Evolutionary conservation across 2,888 invertebrate species (phyloP), one percentile per base, ranked within the genome.

Genomic region (Labia minor): DNA sequence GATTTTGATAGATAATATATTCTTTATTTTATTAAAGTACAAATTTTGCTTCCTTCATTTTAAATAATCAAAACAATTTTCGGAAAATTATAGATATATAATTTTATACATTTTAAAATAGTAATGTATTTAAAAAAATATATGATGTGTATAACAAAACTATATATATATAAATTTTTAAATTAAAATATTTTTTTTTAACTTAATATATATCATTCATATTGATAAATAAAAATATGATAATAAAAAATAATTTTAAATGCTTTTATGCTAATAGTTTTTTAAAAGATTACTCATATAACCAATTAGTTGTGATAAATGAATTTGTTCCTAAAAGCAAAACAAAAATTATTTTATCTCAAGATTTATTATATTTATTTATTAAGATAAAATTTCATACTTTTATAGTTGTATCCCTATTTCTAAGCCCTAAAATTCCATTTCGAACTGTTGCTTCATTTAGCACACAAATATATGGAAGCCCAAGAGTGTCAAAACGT

Each of bases 391-490:
- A 21, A 37, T 18, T 64, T 19, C 63, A 71, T 79, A 87, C 88
- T 81, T 83, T 83, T 62, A 91, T 78, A 71, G 80, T 79, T 1
- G 83, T 83, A 69, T 82, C 80, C 71, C 81, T 76, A 70, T 76
- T 79, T 37, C 79, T 75, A 33, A 83, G 73, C 61, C 82, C 80
- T 69, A 88, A 79, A 69, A 91, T 82, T 1, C 94, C 94, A 76
- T 83, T 85, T 71, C 81, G 81, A 6, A 92, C 79, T 14, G 89
- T 87, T 18, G 80, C 79, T 68, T 86, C 84, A 74, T 84, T 82
- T 18, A 94, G 77, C n/a, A 88, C 78, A 65, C 90, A 81, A 37
- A 85, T 85, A 74, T 88, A 92, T 6, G 89, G 87, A 8, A 92
- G 81, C 1, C 90, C 91, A 66, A 86, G 74, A 71, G 80, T 77